Evolutionary conservation across 1,140 invertebrate genomes (phyloP).

Genomic region (Dendroctonus valens): DNA sequence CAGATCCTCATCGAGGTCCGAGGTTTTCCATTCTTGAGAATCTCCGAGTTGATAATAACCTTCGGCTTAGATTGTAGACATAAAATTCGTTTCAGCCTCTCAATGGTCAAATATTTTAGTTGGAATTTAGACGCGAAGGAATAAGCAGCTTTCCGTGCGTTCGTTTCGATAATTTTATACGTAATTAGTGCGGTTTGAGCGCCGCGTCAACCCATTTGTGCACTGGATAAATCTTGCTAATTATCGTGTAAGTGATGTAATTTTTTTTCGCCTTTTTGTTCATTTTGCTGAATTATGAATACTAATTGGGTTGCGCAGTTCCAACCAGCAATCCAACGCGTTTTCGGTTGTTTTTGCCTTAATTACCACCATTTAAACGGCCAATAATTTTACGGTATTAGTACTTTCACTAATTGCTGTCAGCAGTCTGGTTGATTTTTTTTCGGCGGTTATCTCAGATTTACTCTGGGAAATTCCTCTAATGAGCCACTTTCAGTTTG

Average conservation of each 20-base stretch:
- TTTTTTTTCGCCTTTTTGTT: constrained; percentile 2
- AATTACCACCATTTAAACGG: too few relatives aligned
- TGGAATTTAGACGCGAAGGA: constrained; percentile 40
- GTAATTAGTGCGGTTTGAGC: constrained; percentile 13
- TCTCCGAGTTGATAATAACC: constrained; percentile 40
- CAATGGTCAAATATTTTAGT: constrained; percentile 44
- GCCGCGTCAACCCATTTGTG: constrained; percentile 13
- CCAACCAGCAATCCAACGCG: too few relatives aligned
- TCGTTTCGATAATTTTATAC: constrained; percentile 24
- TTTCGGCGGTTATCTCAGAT: too few relatives aligned
- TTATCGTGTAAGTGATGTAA: constrained; percentile 12
- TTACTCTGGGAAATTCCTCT: too few relatives aligned
- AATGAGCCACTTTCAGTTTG: too few relatives aligned
- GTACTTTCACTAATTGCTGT: too few relatives aligned
- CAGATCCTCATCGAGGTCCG: too few relatives aligned
- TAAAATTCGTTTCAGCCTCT: constrained; percentile 43
- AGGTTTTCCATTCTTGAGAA: too few relatives aligned
- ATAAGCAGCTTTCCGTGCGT: constrained; percentile 32
- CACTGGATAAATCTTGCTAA: constrained; percentile 21
- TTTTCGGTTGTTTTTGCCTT: too few relatives aligned
- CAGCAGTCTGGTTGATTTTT: too few relatives aligned
- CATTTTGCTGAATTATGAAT: background rate
- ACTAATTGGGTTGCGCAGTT: too few relatives aligned
- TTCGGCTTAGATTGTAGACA: constrained; percentile 42
- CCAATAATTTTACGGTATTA: too few relatives aligned